Evolutionary conservation across 1,140 invertebrate species (phyloP), one percentile per base, ranked within the genome.

Genomic region (Marisa cornuarietis): DNA sequence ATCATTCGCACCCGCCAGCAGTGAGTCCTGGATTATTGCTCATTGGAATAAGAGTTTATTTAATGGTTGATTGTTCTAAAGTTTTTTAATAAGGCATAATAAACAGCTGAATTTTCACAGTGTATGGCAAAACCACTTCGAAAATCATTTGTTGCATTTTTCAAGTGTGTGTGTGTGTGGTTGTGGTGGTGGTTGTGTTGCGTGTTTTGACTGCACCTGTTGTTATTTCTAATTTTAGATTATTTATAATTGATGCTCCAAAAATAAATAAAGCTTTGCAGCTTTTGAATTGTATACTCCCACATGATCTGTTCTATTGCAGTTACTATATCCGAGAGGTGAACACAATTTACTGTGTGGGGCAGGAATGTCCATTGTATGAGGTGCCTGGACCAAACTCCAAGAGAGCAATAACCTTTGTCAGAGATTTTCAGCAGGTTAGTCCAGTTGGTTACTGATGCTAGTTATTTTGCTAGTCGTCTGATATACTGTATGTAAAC

Each of bases 371-470:
- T 92, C 98, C 99, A 0, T 90, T 99, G 0, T 98, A 96, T 88
- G 99, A 99, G 94, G 99, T 99, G 10, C 98, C 98, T 0, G 97
- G 97, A 31, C 99, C 99, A 0, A 99, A 99, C 91, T 99, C 98
- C 0, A 99, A 99, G 90, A 92, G 97, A 83, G 98, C 98, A 0
- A 99, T 99, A 88, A 99, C 98, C 91, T 99, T 99, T 90, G 96
- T 99, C 1, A 92, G 98, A 85, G 99, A 99, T 90, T 99, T 99
- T 89, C 92, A 99, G 65, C 97, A 99, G 93, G 95, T 95, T 89
- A 84, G 81, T n/a, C 22, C n/a, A 68, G 31, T 42, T 22, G 76
- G 26, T 71, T 42, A 42, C 31, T 42, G 0, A 42, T 42, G 31
- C 31, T 42, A 6, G 31, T 42, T 42, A 42, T 6, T 42, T 42